Evolutionary conservation across 2,888 invertebrate species (phyloP), one percentile per base, ranked within the genome.

Genomic region (Macrophya annulata): DNA sequence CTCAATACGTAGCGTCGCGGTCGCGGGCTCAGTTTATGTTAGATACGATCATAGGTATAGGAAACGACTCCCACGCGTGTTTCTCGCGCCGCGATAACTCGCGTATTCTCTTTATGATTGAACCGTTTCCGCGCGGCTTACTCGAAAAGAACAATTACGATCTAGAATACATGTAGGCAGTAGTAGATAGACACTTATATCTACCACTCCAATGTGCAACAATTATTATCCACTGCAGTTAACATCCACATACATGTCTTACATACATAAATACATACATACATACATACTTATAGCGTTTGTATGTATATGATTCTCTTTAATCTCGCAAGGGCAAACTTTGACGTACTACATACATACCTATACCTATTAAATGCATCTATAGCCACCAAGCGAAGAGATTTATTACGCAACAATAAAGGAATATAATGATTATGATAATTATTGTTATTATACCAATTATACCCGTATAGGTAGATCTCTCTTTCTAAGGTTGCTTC

Each of bases 71-170:
- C 74, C 45, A 74, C 74, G 74, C 25, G 12, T 43, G 12, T 48
- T 45, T 31, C 37, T 68, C 68, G 15, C 74, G 15, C 12, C 43
- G 74, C 45, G 43, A 74, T 74, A 43, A 74, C 12, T 74, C 21
- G 21, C 15, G 48, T n/a, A 45, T 74, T 74, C 74, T 74, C 74
- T 74, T 21, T 74, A 37, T 72, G 74, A 74, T 43, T 74, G 74
- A 43, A 43, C 45, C 74, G 74, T 74, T 74, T 74, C 71, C 43
- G 71, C 40, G 43, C 43, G 21, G 10, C 45, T 48, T 21, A 25
- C 68, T 37, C 68, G 15, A 62, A 37, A 5, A 55, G 55, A 17
- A 37, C 17, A 37, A 68, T 37, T 31, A 2, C 6, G 12, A 1
- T 68, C 37, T 68, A 0, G 15, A 65, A 65, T 65, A 25, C 17